phyloP scores from a whole-genome alignment of 2,888 invertebrate species.

The Caradrina kadenii region DNA sequence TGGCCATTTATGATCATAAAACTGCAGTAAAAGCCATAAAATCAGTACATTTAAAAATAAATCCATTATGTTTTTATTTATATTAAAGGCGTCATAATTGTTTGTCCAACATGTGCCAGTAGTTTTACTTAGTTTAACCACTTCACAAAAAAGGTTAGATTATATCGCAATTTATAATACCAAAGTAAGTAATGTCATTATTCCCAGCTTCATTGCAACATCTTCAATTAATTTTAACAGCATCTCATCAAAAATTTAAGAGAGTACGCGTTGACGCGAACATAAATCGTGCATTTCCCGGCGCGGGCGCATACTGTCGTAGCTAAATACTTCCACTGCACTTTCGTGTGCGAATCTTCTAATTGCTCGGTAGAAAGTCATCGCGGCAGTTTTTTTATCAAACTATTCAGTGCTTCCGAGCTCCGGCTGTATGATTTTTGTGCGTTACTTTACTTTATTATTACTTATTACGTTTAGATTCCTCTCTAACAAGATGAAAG shows the following conservation, averaged over 20 bases:
- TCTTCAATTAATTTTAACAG: conserved; percentile 36
- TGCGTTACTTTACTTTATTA: conserved; percentile 81
- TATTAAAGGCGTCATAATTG: background rate
- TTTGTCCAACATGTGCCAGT: conserved; percentile 7
- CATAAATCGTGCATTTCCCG: conserved; percentile 67
- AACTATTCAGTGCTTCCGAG: conserved; percentile 74
- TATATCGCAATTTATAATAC: background rate
- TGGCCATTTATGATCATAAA: conserved; percentile 2
- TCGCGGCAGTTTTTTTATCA: conserved; percentile 78
- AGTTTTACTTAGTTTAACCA: background rate
- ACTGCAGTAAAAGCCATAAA: conserved; percentile 13
- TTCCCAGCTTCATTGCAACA: conserved; percentile 24
- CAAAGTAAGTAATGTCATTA: background rate
- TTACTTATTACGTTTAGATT: conserved; percentile 77
- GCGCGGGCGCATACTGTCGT: conserved; percentile 60
- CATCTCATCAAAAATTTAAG: conserved; percentile 56
- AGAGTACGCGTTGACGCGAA: conserved; percentile 50
- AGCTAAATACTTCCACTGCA: conserved; percentile 69
- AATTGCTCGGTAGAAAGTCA: conserved; percentile 87
- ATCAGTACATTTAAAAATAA: conserved; percentile 4
- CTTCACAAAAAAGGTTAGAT: background rate
- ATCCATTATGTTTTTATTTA: background rate
- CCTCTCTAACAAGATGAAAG: conserved; percentile 87
- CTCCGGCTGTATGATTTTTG: conserved; percentile 80
- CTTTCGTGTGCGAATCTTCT: conserved; percentile 89